These are phyloP conservation scores for Babylonia areolata DNA, from an alignment of 1,140 invertebrate genomes.

Conservation along the genomic window DNA sequence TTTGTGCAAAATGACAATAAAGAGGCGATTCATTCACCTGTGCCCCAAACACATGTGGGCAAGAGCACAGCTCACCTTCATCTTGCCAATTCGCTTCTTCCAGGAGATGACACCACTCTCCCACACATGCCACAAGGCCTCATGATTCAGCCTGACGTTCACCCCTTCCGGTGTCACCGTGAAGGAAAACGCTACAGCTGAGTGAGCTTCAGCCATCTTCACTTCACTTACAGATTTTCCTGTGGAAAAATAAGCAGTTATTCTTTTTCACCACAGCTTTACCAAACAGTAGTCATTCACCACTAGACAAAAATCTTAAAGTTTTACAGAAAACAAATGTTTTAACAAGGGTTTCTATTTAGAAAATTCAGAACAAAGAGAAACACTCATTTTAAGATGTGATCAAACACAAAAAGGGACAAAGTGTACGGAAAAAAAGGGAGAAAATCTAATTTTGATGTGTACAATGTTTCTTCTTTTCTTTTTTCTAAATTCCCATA, in stretches of 20 bases:
- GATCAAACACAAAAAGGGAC: too few species aligned
- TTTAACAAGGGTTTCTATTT: neutral
- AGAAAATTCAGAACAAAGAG: too few species aligned
- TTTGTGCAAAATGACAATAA: too few species aligned
- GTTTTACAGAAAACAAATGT: too few species aligned
- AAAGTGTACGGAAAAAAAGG: too few species aligned
- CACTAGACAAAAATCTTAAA: neutral
- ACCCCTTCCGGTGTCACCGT: slow-evolving; percentile 97
- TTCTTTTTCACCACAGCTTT: neutral
- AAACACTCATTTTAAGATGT: too few species aligned
- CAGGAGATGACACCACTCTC: slow-evolving; percentile 94
- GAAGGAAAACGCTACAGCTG: slow-evolving; percentile 98
- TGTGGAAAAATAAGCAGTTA: neutral
- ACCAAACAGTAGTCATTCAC: neutral
- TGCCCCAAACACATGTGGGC: too few species aligned
- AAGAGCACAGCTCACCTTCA: slow-evolving; percentile 69
- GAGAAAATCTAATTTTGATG: too few species aligned
- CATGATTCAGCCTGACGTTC: slow-evolving; percentile 96
- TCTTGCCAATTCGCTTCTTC: slow-evolving; percentile 88
- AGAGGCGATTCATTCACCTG: too few species aligned
- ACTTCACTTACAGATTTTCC: neutral
- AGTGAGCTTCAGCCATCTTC: slow-evolving; percentile 97
- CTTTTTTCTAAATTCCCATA: too few species aligned
- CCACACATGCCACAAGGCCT: slow-evolving; percentile 85
- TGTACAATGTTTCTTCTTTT: too few species aligned